Evolutionary conservation across 2,888 invertebrate species (phyloP), one percentile per base, ranked within the genome.

Genomic region (Elaeidobius kamerunicus): DNA sequence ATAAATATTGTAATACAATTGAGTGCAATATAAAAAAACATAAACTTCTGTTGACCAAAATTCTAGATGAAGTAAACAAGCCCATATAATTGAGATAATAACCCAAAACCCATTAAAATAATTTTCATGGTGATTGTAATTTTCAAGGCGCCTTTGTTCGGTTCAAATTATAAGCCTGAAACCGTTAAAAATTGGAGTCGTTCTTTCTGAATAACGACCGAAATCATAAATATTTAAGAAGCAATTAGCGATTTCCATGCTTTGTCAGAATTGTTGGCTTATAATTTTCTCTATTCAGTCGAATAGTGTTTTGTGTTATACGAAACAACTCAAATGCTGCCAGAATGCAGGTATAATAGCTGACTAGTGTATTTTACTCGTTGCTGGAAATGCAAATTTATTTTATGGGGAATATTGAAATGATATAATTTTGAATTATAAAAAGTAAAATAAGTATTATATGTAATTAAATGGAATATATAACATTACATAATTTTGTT

Each of bases 161-260:
- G 12, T n/a, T 30, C 30, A 11, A 23, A 30, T 4, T 12, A 3
- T 11, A 11, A 30, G 30, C 11, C 4, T 30, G 6, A 12, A 30
- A 11, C 11, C 12, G 11, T 9, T 30, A 30, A 30, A 30, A 30
- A 30, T 4, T 3, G 11, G 30, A 30, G 6, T 30, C 11, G 30
- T 30, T 30, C 11, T 3, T n/a, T 12, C 11, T 4, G 30, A 30
- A 30, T 30, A 30, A 30, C 11, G 11, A 30, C 11, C 30, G 16
- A 34, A 23, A n/a, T 36, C 51, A 55, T 55, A 55, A 55, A 55
- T 55, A 55, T 55, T 50, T 51, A 36, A 55, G 42, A 28, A 51
- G 55, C 55, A 55, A 55, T 50, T 55, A 55, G 55, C 42, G 45
- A 45, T 47, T 55, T 55, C 49, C 45, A 20, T 43, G 43, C 44